phyloP scores from a whole-genome alignment of 2,797 vertebrate genomes.

The Dendrocincla tyrannina region DNA sequence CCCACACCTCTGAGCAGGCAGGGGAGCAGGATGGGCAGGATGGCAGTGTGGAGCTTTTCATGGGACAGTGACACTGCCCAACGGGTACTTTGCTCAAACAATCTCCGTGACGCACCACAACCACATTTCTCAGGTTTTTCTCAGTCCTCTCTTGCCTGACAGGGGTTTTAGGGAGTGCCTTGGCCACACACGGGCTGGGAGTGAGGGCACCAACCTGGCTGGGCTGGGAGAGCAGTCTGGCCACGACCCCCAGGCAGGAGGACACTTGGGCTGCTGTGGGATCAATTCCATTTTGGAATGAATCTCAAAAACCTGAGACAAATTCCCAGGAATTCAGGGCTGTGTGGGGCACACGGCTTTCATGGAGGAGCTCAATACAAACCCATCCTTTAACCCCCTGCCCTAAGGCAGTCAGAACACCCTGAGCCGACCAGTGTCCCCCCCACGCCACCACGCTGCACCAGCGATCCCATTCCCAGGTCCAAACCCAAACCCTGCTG shows the following conservation, averaged over 20 bases:
- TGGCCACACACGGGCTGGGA: fast-evolving
- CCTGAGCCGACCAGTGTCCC: fast-evolving
- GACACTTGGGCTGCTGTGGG: background rate
- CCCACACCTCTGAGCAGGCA: background rate
- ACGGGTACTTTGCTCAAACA: background rate
- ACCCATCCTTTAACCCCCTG: background rate
- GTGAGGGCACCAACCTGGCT: fast-evolving
- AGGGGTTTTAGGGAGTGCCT: fast-evolving
- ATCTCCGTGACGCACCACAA: background rate
- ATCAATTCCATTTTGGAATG: fast-evolving
- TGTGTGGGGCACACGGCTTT: background rate
- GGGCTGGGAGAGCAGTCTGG: background rate
- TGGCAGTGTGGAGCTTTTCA: background rate
- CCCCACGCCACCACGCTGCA: fast-evolving
- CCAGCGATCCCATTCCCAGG: background rate
- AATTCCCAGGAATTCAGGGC: fast-evolving
- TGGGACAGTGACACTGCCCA: fast-evolving
- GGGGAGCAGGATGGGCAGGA: background rate
- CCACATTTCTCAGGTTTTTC: fast-evolving
- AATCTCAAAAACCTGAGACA: fast-evolving
- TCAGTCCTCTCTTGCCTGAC: background rate
- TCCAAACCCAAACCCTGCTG: fast-evolving
- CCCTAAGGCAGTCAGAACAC: fast-evolving
- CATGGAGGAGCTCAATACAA: background rate
- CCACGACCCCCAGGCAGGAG: fast-evolving